These are phyloP conservation scores for Lacerta bilineata DNA, from an alignment of 2,797 vertebrate genomes.

Conservation along the genomic window DNA sequence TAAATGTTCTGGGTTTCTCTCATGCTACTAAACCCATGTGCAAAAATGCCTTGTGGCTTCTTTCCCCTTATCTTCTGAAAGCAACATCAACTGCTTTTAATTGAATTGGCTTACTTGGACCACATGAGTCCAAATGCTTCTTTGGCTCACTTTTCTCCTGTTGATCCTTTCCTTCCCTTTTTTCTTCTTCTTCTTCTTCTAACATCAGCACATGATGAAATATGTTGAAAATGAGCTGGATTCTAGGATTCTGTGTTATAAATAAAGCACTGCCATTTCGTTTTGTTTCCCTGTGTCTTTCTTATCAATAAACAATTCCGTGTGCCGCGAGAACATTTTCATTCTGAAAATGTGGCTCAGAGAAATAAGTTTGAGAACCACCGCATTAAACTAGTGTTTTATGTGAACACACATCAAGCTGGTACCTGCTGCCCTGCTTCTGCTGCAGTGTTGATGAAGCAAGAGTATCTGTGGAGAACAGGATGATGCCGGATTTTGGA, in stretches of 20 bases:
- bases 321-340: too few species aligned
- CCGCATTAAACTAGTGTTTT: too few species aligned
- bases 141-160: not conserved
- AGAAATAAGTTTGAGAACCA: too few species aligned
- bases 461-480: too few species aligned
- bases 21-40: not conserved
- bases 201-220: not conserved
- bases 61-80: conserved; percentile 3
- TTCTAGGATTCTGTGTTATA: not conserved
- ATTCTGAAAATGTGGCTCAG: too few species aligned
- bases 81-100: not conserved
- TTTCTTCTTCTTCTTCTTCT: not conserved
- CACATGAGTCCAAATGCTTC: not conserved
- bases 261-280: too few species aligned
- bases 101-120: fast-evolving
- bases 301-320: too few species aligned
- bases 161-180: not conserved
- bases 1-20: not conserved
- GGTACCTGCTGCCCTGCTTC: too few species aligned
- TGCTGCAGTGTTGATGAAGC: too few species aligned
- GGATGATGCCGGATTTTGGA: too few species aligned
- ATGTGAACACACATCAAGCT: too few species aligned
- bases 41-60: conserved; percentile 6
- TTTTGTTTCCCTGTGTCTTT: too few species aligned
- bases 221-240: not conserved